phyloP scores from a whole-genome alignment of 1,140 invertebrate genomes.

The Cotesia glomerata region DNA sequence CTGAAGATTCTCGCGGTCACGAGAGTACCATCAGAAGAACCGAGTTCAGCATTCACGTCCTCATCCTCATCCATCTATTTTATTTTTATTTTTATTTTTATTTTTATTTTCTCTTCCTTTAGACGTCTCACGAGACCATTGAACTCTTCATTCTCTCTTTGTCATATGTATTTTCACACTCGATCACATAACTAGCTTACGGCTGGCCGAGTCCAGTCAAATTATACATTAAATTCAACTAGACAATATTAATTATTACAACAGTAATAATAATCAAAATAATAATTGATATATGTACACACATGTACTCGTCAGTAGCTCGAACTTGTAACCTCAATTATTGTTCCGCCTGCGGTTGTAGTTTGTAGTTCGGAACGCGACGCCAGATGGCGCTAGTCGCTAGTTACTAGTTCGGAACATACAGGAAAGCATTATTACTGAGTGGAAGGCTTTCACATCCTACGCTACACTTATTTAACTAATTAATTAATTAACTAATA shows the following conservation, averaged over 20 bases:
- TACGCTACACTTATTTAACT: neutral
- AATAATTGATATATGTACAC: no score
- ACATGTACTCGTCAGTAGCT: no score
- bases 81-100: neutral
- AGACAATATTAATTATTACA: no score
- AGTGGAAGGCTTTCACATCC: constrained; percentile 40
- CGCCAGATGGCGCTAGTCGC: neutral
- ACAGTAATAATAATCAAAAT: no score
- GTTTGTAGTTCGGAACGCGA: no score
- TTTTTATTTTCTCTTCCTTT: constrained; percentile 2
- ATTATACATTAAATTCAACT: neutral
- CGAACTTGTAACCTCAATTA: no score
- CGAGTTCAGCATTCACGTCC: neutral
- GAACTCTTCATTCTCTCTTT: constrained; percentile 22
- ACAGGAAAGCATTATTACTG: constrained; percentile 47
- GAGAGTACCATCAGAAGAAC: constrained; percentile 4
- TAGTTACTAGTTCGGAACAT: constrained; percentile 15
- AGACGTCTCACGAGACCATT: constrained; percentile 25
- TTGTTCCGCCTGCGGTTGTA: no score
- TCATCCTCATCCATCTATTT: neutral
- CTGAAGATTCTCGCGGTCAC: constrained; percentile 11
- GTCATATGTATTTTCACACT: neutral
- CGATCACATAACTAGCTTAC: neutral
- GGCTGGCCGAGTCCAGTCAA: no score
- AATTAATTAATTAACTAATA: no score